Percentiles rank a stretch among this genome's conserved stretches.
phyloP scores from a whole-genome alignment of 2,888 invertebrate species.

The Drosophila crucigera region DNA sequence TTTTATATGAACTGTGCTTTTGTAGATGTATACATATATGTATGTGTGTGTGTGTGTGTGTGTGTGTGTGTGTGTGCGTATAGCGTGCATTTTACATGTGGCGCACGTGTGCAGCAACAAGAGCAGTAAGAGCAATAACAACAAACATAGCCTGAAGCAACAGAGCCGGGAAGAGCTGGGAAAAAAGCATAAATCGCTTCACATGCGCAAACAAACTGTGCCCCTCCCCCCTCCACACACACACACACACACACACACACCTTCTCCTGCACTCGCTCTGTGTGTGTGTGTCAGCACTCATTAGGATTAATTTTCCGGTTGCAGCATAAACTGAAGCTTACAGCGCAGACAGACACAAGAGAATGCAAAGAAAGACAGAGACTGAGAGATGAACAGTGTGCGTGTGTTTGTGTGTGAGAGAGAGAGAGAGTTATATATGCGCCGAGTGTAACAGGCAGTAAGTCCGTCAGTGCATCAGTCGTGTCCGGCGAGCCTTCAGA shows the following conservation, averaged over 20 bases:
- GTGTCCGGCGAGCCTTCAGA: conserved; percentile 62
- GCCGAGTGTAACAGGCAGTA: conserved; percentile 8
- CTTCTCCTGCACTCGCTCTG: conserved; percentile 4
- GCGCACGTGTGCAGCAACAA: conserved; percentile 69
- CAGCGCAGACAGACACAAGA: conserved; percentile 50
- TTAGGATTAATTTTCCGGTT: conserved; percentile 82
- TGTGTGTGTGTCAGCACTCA: conserved; percentile 71
- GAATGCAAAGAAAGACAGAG: conserved; percentile 1
- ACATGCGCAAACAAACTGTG: conserved; percentile 74
- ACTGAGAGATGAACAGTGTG: background rate
- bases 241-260: background rate
- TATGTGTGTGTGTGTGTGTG: conserved; percentile 16
- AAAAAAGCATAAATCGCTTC: conserved; percentile 75
- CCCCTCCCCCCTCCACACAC: background rate
- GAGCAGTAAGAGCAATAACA: conserved; percentile 38
- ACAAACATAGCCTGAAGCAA: conserved; percentile 48
- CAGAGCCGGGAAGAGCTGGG: conserved; percentile 35
- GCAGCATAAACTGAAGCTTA: conserved; percentile 76
- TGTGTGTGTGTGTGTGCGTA: conserved; percentile 23
- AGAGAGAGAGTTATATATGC: background rate
- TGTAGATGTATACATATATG: background rate
- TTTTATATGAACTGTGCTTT: conserved; percentile 61
- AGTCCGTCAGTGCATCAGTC: conserved; percentile 7
- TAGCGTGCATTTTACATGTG: conserved; percentile 73
- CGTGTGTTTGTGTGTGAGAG: background rate